Percentiles rank a stretch among this genome's conserved stretches.
Evolutionary conservation across 2,797 vertebrate genomes (phyloP).

Genomic region (Microctenopoma lineatum): DNA sequence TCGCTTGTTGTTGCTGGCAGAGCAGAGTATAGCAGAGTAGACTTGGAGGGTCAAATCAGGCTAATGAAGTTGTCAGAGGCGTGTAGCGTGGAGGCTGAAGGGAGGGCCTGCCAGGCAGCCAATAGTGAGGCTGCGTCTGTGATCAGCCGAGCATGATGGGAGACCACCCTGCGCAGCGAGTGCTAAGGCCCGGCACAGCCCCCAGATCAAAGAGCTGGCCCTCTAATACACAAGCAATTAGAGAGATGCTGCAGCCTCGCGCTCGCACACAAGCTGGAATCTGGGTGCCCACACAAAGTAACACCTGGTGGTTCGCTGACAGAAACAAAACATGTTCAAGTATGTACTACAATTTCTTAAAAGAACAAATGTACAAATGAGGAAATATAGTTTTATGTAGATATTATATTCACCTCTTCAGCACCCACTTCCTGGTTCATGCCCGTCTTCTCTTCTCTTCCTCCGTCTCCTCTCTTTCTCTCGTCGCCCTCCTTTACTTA

Average conservation of each 20-base stretch:
- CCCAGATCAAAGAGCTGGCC: slow-evolving; percentile 87
- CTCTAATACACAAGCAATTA: slow-evolving; percentile 82
- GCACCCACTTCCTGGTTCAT: slow-evolving; percentile 16
- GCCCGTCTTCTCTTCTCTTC: slow-evolving; percentile 35
- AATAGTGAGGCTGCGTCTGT: slow-evolving; percentile 82
- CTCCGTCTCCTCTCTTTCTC: slow-evolving; percentile 43
- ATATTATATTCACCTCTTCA: slow-evolving; percentile 35
- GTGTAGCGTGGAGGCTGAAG: slow-evolving; percentile 85
- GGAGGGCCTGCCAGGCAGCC: slow-evolving; percentile 87
- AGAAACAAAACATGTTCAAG: slow-evolving; percentile 13
- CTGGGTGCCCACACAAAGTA: slow-evolving; percentile 4
- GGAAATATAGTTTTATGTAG: slow-evolving; percentile 11
- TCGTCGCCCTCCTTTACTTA: slow-evolving; percentile 68
- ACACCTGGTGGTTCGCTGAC: slow-evolving; percentile 31
- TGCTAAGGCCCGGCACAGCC: slow-evolving; percentile 71
- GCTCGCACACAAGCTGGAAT: slow-evolving; percentile 18
- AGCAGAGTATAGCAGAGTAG: slow-evolving; percentile 72
- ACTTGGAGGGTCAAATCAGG: slow-evolving; percentile 74
- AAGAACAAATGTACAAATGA: background rate
- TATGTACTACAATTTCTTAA: background rate
- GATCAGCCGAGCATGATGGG: slow-evolving; percentile 88
- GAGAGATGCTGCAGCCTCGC: slow-evolving; percentile 64
- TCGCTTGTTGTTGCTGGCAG: slow-evolving; percentile 80
- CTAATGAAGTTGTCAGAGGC: slow-evolving; percentile 97
- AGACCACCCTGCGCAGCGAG: slow-evolving; percentile 91